Conservation (phyloP, 1,140 invertebrate species). For the Oreohelix idahoensis region DNA sequence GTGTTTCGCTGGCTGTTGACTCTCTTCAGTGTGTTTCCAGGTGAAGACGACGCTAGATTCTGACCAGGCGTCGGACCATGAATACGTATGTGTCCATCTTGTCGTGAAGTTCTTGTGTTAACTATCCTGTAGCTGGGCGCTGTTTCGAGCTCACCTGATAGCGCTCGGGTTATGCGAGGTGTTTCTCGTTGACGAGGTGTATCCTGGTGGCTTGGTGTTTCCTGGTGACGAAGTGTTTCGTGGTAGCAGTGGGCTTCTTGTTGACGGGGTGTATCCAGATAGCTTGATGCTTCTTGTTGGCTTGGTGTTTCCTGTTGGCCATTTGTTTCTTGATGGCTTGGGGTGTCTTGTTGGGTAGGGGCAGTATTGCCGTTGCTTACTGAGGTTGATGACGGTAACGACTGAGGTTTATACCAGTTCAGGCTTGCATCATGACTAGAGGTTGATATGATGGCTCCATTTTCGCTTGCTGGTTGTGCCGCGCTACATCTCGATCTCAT, state of each 20-base stretch:
- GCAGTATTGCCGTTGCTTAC: not conserved
- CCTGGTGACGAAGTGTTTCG: too few relatives aligned
- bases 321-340: too few relatives aligned
- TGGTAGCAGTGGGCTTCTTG: too few relatives aligned
- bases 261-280: too few relatives aligned
- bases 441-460: not conserved
- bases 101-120: not conserved
- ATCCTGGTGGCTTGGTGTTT: too few relatives aligned
- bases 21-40: not conserved
- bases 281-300: too few relatives aligned
- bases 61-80: not conserved
- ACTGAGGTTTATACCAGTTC: conserved; percentile 18
- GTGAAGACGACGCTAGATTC: not conserved
- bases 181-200: not conserved
- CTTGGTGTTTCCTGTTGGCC: too few relatives aligned
- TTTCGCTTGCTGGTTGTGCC: not conserved
- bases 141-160: not conserved
- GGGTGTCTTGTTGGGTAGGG: not conserved
- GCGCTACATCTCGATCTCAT: not conserved
- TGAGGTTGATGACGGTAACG: not conserved
- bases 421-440: conserved; percentile 13
- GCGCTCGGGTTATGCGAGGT: not conserved
- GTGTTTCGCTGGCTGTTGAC: not conserved
- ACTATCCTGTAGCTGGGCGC: not conserved
- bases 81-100: not conserved